Base-by-base conservation (phyloP, 30 jellyfish, hydroid and myxozoan species). In the Mastigias papua region DNA sequence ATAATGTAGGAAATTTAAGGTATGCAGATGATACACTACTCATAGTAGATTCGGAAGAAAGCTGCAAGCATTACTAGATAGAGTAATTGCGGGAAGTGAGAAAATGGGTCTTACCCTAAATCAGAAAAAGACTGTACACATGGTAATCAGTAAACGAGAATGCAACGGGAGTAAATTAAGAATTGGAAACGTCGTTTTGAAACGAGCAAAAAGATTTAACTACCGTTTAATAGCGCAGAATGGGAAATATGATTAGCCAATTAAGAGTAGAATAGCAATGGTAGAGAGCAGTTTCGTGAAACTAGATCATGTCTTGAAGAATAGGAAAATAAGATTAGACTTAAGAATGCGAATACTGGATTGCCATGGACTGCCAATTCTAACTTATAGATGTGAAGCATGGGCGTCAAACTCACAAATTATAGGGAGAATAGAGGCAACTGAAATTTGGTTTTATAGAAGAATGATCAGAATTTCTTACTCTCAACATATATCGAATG, bases 21-120 rank as follows among this genome's bases (percentile, higher is more conserved):
- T 75, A 75, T 48, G 86, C 48, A 21, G 86, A 75, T 31, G 86
- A 75, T 74, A 75, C 86, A 21, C 21, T 75, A 60, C 73, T 75
- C 20, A 75, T 75, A 22, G 73, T 74, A n/a, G 69, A 75, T 29
- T 37, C 86, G 11, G 30, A 75, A 35, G 86, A 46, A 49, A 48
- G 33, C 42, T 75, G 19, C 86, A 75, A 49, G 48, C 37, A 16
- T 48, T 66, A 17, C 25, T 19, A 17, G 69, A 57, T 57, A 5
- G 30, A 23, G 23, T 19, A 23, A 23, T 57, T 23, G 69, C 3
- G 30, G 69, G 19, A 57, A 57, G 69, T 23, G 30, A 25, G 69
- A 57, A 48, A 57, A 57, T 57, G 27, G 25, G 69, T 19, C 30
- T 57, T 20, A 57, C 69, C 30, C 30, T 57, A 57, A 57, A 57